Conservation (phyloP, 1,140 invertebrate species). For the Apis laboriosa region DNA sequence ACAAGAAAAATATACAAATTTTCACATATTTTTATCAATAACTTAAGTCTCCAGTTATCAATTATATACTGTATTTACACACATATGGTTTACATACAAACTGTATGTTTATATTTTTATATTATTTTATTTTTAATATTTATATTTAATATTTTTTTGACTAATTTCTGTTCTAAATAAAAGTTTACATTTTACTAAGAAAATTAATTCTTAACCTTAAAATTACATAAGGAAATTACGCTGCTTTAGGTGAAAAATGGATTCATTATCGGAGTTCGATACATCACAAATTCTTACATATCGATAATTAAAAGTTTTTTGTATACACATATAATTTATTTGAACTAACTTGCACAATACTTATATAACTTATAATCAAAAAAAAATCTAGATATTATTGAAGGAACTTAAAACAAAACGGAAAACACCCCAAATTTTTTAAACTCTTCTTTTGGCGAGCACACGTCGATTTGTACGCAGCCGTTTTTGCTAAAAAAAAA, state of each 20-base stretch:
- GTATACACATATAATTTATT: no score
- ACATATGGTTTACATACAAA: not conserved
- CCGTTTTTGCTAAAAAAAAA: conserved; percentile 46
- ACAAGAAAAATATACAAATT: conserved; percentile 14
- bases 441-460: conserved; percentile 28
- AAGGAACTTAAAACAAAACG: not conserved
- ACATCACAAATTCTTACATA: not conserved
- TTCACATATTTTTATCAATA: not conserved
- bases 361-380: not conserved
- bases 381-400: not conserved
- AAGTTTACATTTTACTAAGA: not conserved
- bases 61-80: conserved; percentile 4
- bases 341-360: not conserved
- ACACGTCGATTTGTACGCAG: conserved; percentile 29
- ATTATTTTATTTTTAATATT: not conserved
- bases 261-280: no score
- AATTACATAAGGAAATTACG: not conserved
- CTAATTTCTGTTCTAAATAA: no score
- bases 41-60: conserved; percentile 1
- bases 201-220: not conserved
- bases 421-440: conserved; percentile 22
- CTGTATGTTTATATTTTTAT: no score
- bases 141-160: not conserved
- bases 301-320: not conserved
- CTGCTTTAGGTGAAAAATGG: not conserved